Conservation (phyloP, 2,888 invertebrate genomes). For the Carabus problematicus region DNA sequence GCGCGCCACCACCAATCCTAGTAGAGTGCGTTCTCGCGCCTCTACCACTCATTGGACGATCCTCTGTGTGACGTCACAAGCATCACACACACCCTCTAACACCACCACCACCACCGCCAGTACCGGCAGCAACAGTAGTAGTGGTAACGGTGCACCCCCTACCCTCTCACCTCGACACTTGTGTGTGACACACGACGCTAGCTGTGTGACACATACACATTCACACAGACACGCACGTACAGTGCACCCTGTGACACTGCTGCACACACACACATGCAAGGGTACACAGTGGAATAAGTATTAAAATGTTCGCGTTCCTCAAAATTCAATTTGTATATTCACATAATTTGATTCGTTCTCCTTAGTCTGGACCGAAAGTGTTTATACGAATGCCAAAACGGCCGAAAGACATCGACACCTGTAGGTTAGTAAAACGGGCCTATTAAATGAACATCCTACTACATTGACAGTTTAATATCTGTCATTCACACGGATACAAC, state of each 20-base stretch:
- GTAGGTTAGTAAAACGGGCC: not conserved
- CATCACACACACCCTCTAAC: constrained; percentile 49
- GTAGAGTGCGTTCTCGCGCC: constrained; percentile 46
- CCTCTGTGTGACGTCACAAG: constrained; percentile 48
- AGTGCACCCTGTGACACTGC: constrained; percentile 2
- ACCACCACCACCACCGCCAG: constrained; percentile 48
- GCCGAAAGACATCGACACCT: constrained; percentile 16
- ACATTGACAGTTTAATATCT: not conserved
- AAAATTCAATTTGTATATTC: constrained; percentile 59
- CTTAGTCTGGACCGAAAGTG: constrained; percentile 53
- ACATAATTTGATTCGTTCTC: constrained; percentile 57
- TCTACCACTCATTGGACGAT: constrained; percentile 10
- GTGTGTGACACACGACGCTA: constrained; percentile 49
- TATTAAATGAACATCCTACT: not conserved
- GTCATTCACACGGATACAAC: not conserved
- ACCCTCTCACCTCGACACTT: constrained; percentile 47
- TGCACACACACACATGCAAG: constrained; percentile 29
- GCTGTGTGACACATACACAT: constrained; percentile 47
- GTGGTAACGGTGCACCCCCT: constrained; percentile 49
- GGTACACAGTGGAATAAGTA: constrained; percentile 47
- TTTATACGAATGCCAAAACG: constrained; percentile 47
- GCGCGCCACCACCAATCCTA: constrained; percentile 42
- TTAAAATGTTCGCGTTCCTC: constrained; percentile 54
- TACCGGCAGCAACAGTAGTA: constrained; percentile 47
- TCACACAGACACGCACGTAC: constrained; percentile 46